Evolutionary conservation across 2,797 vertebrate species (phyloP).

Genomic region (Coregonus ussuriensis): DNA sequence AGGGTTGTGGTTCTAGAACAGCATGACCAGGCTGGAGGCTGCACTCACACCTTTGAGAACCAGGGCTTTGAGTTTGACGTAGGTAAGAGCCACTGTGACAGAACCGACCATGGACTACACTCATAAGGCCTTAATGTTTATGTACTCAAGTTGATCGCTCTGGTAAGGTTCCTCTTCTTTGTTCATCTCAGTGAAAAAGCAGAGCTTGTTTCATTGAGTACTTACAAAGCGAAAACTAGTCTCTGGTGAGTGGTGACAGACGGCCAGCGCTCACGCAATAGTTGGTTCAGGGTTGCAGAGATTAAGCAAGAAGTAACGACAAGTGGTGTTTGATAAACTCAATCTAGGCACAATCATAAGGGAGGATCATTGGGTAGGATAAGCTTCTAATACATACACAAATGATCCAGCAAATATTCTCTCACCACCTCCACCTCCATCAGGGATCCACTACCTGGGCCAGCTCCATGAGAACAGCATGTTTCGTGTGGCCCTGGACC

Average conservation of each 20-base stretch:
- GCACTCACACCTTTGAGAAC: conserved; percentile 76
- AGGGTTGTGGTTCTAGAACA: conserved; percentile 82
- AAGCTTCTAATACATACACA: too few relatives aligned
- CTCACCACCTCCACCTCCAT: background rate
- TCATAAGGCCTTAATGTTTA: too few relatives aligned
- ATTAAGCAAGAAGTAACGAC: background rate
- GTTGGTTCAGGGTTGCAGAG: background rate
- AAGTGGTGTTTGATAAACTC: background rate
- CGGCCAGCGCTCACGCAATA: too few relatives aligned
- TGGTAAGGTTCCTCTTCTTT: too few relatives aligned
- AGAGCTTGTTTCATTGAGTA: too few relatives aligned
- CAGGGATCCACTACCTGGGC: conserved; percentile 82
- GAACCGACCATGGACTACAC: background rate
- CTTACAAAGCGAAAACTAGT: too few relatives aligned
- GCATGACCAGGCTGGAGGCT: conserved; percentile 82
- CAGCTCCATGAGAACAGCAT: conserved; percentile 80
- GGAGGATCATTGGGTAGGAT: background rate
- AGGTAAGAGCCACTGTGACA: conserved; percentile 66
- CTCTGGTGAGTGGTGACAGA: too few relatives aligned
- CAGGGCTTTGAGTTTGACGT: conserved; percentile 86
- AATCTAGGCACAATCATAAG: background rate
- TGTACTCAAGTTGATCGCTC: too few relatives aligned
- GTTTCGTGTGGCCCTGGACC: conserved; percentile 78
- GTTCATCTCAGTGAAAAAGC: too few relatives aligned
- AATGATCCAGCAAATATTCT: background rate